A percentile compares a stretch with the other conserved stretches of the same genome.
These are phyloP conservation scores for Xanthia togata DNA, from an alignment of 2,888 invertebrate species.

Conservation along the genomic window DNA sequence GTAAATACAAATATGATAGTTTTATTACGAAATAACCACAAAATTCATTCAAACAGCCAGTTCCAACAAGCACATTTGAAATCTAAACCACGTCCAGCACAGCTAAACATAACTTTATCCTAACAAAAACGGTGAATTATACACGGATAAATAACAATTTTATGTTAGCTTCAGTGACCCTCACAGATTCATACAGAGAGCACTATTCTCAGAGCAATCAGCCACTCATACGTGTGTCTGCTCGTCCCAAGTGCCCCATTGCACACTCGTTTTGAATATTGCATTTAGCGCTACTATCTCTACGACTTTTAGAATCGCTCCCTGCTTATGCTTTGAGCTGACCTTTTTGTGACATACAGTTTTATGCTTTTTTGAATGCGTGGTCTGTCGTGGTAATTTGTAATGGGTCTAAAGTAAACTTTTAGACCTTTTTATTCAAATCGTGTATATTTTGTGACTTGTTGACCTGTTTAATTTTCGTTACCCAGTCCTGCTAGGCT, in stretches of 20 bases:
- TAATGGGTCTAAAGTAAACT: not conserved
- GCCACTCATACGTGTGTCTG: constrained; percentile 82
- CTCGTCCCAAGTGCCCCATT: constrained; percentile 81
- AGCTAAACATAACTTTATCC: constrained; percentile 6
- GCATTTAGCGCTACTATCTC: constrained; percentile 81
- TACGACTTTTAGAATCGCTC: constrained; percentile 64
- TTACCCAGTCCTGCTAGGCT: no score
- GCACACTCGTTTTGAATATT: constrained; percentile 86
- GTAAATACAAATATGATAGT: not conserved
- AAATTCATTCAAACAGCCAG: constrained; percentile 13
- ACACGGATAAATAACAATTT: constrained; percentile 62
- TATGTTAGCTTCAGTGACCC: constrained; percentile 71
- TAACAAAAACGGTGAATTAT: constrained; percentile 37
- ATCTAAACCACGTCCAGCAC: not conserved
- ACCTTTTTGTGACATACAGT: constrained; percentile 55
- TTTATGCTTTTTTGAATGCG: constrained; percentile 27
- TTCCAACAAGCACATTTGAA: constrained; percentile 21
- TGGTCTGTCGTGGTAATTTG: constrained; percentile 7
- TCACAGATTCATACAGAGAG: constrained; percentile 80
- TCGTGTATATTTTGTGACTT: constrained; percentile 12
- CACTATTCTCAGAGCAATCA: constrained; percentile 84
- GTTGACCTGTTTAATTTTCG: not conserved
- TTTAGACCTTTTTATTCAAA: constrained; percentile 19
- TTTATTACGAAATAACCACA: not conserved
- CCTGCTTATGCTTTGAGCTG: constrained; percentile 56